Evolutionary conservation across 2,888 invertebrate genomes (phyloP), one percentile per base, ranked within the genome.

Genomic region (Tachina fera): DNA sequence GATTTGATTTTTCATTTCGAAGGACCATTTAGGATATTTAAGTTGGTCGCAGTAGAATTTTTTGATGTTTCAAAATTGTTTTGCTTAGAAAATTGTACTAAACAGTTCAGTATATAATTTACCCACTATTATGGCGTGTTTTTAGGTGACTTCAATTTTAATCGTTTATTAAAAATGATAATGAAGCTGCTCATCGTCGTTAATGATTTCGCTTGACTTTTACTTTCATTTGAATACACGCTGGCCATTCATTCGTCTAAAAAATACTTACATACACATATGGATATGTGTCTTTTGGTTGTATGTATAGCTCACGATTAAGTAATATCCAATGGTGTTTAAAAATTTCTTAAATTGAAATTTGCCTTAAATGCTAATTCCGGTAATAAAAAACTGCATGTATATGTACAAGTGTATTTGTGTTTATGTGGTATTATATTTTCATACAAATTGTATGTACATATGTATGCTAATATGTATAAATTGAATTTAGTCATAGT

Each of bases 301-400:
- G 80, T 71, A 67, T 75, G 80, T 71, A 67, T 81, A 72, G 81
- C 63, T 85, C 74, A 82, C 60, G 58, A 81, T 85, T 85, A 85
- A 68, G 78, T 85, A 85, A 82, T 82, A 76, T 56, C 10, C 22
- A 19, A 76, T 60, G 41, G 14, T 31, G 9, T 3, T n/a, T 22
- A 47, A 41, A 81, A 67, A 58, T n/a, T 72, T 6, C 9, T 16
- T 65, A 61, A 43, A 78, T 41, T 49, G 22, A 47, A 58, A 60
- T 72, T 72, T 47, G 47, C 31, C 47, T 74, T 63, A 74, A 39
- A 71, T 67, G 72, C 43, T 68, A 81, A 74, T 67, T 49, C 11
- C 13, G 60, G 16, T 53, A 43, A 41, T 71, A 79, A 72, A 63
- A 19, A 39, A 16, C 43, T 49, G 19, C 43, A 45, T 31, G 14